Evolutionary conservation across 2,888 invertebrate genomes (phyloP).

Genomic region (Parnassius glacialis): DNA sequence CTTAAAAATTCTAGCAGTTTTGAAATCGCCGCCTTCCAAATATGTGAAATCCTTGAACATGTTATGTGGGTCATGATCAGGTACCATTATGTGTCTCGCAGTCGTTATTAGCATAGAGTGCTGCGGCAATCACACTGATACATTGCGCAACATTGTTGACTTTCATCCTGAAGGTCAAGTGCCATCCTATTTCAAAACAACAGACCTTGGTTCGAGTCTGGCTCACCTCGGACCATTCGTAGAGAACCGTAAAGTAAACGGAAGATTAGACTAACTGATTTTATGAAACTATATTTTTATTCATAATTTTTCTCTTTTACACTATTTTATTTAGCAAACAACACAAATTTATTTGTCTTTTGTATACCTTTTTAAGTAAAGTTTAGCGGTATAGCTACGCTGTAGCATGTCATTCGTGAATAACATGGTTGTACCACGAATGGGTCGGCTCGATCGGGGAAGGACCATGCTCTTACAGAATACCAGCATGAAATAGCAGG

Average conservation of each 20-base stretch:
- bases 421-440: no score
- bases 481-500: no score
- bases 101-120: constrained; percentile 75
- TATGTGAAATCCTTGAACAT: constrained; percentile 79
- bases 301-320: constrained; percentile 41
- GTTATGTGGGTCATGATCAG: constrained; percentile 77
- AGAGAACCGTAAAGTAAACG: constrained; percentile 63
- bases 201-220: constrained; percentile 72
- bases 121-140: constrained; percentile 61
- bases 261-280: constrained; percentile 69
- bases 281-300: constrained; percentile 51
- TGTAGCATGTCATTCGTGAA: no score
- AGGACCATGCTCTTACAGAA: no score
- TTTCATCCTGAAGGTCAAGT: constrained; percentile 81
- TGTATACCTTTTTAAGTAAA: no score
- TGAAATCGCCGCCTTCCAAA: constrained; percentile 77
- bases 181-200: constrained; percentile 80
- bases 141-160: constrained; percentile 77
- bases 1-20: constrained; percentile 66
- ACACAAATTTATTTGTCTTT: no score
- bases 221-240: constrained; percentile 69
- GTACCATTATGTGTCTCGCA: constrained; percentile 72
- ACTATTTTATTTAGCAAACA: no score
- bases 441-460: no score
- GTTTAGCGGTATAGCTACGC: no score